These are phyloP conservation scores for Phocoena phocoena DNA, from an alignment of 2,113 vertebrate genomes.

Conservation along the genomic window DNA sequence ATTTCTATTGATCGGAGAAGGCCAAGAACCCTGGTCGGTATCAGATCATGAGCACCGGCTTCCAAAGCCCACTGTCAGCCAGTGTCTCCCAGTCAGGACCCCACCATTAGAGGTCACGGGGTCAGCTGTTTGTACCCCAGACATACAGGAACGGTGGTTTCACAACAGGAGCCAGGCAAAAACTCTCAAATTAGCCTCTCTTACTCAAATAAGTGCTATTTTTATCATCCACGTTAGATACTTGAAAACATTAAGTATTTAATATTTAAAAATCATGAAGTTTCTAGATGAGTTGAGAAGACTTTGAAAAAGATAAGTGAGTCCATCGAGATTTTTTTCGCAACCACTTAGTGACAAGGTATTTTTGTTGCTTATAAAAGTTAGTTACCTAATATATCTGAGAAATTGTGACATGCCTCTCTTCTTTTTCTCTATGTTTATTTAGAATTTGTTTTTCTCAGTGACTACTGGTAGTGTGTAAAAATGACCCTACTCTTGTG, in stretches of 20 bases:
- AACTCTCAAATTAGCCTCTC: conserved; percentile 25
- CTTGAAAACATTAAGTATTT: conserved; percentile 9
- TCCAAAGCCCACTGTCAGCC: background rate
- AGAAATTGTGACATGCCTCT: background rate
- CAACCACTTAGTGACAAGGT: background rate
- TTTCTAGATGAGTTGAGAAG: conserved; percentile 18
- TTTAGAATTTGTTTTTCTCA: background rate
- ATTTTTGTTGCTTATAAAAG: conserved; percentile 37
- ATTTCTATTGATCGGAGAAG: background rate
- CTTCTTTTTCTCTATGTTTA: background rate
- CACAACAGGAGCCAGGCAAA: conserved; percentile 32
- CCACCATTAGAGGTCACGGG: background rate
- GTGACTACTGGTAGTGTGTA: background rate
- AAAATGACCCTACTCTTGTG: background rate
- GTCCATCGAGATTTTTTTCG: background rate
- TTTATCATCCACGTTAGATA: conserved; percentile 1
- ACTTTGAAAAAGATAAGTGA: conserved; percentile 37
- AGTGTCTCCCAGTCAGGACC: background rate
- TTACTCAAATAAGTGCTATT: background rate
- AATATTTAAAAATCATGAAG: background rate
- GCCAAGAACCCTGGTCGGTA: background rate
- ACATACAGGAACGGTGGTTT: conserved; percentile 29
- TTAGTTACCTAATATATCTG: background rate
- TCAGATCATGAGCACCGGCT: background rate
- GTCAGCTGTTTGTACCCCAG: background rate